Percentiles rank a stretch among this genome's conserved stretches.
Conservation (phyloP, 2,888 invertebrate genomes). For the Aelia acuminata region DNA sequence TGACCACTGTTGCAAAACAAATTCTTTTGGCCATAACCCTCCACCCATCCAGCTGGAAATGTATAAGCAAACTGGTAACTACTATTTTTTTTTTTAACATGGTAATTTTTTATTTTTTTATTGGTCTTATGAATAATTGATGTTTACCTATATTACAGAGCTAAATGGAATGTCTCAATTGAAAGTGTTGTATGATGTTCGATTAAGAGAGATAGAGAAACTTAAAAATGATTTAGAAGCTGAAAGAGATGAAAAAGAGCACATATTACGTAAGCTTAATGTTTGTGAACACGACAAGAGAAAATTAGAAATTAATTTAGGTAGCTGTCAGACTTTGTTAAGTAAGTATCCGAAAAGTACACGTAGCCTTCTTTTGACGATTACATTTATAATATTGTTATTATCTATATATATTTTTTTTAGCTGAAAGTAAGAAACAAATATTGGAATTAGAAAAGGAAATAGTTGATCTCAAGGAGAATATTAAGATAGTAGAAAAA, state of each 20-base stretch:
- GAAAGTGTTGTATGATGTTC: conserved; percentile 64
- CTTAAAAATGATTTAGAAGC: conserved; percentile 62
- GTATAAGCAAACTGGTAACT: conserved; percentile 61
- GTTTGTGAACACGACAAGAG: conserved; percentile 64
- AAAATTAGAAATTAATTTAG: conserved; percentile 55
- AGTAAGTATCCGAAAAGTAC: conserved; percentile 27
- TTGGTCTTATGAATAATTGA: not conserved
- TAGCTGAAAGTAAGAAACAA: conserved; percentile 62
- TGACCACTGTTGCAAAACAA: conserved; percentile 52
- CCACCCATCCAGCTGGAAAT: conserved; percentile 46
- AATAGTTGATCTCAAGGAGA: conserved; percentile 61
- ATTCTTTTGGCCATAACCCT: not conserved
- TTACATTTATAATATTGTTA: not conserved
- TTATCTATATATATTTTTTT: not conserved
- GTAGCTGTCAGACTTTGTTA: conserved; percentile 42
- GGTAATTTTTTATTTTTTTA: conserved; percentile 5
- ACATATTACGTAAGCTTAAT: conserved; percentile 62
- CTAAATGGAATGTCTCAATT: conserved; percentile 64
- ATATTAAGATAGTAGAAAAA: conserved; percentile 61
- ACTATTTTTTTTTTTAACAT: not conserved
- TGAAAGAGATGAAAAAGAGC: conserved; percentile 64
- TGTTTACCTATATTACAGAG: conserved; percentile 50
- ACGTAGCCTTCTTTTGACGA: not conserved
- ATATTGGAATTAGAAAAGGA: conserved; percentile 63
- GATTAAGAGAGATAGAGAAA: conserved; percentile 63